Conservation (phyloP, 2,113 vertebrate genomes). For the Megaceryle torquata region DNA sequence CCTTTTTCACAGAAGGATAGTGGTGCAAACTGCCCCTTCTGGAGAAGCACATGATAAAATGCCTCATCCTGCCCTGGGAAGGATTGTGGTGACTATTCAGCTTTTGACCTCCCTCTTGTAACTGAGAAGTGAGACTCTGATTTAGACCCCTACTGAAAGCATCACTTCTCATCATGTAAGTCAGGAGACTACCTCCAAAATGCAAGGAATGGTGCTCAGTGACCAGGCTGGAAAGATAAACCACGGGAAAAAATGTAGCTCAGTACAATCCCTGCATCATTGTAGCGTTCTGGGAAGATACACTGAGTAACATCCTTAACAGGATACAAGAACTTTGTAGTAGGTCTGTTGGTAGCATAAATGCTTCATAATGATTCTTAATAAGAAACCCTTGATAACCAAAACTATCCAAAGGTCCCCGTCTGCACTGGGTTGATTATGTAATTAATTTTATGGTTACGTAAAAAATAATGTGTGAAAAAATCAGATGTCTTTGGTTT, state of each 20-base stretch:
- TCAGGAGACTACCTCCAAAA: not conserved
- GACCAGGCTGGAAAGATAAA: not conserved
- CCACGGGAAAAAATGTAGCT: not conserved
- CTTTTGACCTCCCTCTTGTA: not conserved
- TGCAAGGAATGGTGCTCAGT: not conserved
- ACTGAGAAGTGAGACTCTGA: not conserved
- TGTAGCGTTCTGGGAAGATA: not conserved
- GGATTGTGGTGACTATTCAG: not conserved
- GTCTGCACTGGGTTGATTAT: not conserved
- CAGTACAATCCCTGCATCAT: not conserved
- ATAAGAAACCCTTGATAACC: not conserved
- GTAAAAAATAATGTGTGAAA: not conserved
- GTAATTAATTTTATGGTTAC: not conserved
- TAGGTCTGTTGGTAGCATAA: not conserved
- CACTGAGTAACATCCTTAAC: fast-evolving
- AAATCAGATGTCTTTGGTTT: not conserved
- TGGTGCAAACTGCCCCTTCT: not conserved
- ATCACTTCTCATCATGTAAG: not conserved
- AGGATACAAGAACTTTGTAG: not conserved
- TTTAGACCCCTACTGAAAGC: not conserved
- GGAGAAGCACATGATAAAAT: not conserved
- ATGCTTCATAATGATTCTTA: not conserved
- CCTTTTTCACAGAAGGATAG: not conserved
- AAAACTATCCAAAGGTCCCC: not conserved
- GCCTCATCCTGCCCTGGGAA: not conserved